Conservation (phyloP, 2,113 vertebrate species). For the Fregata magnificens region DNA sequence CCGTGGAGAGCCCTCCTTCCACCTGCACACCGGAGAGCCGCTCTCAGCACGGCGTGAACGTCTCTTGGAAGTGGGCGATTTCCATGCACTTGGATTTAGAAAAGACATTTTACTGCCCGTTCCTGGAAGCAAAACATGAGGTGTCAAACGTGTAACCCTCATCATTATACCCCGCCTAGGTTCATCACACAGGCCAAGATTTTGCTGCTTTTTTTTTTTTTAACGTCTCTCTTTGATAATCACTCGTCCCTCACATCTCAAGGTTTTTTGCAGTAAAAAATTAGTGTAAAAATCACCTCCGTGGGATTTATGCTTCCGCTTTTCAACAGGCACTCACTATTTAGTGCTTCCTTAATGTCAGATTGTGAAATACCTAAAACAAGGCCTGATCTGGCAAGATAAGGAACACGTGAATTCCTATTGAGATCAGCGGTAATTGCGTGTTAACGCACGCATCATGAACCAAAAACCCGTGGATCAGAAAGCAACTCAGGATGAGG, state of each 20-base stretch:
- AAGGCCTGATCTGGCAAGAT: slow-evolving; percentile 10
- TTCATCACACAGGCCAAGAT: neutral
- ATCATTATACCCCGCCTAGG: neutral
- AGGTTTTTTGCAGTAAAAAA: neutral
- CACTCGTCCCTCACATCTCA: neutral
- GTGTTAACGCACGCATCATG: fast-evolving
- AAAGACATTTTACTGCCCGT: neutral
- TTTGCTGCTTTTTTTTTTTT: neutral
- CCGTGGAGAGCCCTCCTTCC: neutral
- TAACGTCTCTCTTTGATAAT: neutral
- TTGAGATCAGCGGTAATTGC: neutral
- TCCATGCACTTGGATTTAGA: neutral
- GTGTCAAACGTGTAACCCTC: neutral
- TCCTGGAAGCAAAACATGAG: neutral
- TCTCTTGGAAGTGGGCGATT: neutral
- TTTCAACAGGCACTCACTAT: neutral
- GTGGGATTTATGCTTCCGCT: neutral
- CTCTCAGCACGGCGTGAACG: fast-evolving
- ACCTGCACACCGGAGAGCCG: fast-evolving
- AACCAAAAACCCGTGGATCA: neutral
- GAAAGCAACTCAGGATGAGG: neutral
- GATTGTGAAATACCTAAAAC: neutral
- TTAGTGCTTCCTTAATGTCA: neutral
- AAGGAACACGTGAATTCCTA: neutral
- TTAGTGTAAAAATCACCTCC: neutral